phyloP scores from a whole-genome alignment of 2,113 vertebrate genomes.

The Eira barbara region DNA sequence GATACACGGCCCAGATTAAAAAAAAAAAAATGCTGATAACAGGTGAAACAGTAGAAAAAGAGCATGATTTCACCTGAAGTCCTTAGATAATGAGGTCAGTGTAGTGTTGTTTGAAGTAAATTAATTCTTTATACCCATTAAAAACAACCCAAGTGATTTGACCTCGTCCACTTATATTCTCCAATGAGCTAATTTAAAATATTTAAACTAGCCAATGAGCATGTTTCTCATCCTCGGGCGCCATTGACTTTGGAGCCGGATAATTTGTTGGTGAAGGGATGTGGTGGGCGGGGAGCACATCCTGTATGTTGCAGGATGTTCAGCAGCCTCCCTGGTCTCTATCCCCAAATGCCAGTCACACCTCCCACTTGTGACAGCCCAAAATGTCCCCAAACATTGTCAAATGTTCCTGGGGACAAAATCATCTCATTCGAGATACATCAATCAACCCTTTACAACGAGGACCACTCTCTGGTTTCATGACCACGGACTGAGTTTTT shows the following conservation, averaged over 20 bases:
- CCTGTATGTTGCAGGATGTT: not conserved
- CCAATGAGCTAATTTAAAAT: not conserved
- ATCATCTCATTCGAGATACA: not conserved
- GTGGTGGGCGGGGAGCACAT: rapidly evolving
- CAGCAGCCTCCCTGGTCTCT: not conserved
- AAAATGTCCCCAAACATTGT: not conserved
- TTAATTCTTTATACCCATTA: not conserved
- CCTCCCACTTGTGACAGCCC: not conserved
- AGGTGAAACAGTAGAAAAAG: not conserved
- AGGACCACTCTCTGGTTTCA: not conserved
- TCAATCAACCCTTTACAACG: not conserved
- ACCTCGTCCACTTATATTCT: not conserved
- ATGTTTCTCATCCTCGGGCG: not conserved
- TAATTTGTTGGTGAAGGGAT: not conserved
- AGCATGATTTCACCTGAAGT: not conserved
- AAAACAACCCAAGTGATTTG: not conserved
- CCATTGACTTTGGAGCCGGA: not conserved
- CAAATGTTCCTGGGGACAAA: not conserved
- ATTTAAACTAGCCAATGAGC: not conserved
- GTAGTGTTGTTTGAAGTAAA: not conserved
- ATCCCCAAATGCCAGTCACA: not conserved
- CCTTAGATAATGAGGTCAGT: not conserved
- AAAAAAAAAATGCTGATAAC: not conserved
- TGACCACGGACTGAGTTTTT: not conserved
- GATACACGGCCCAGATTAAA: not conserved